Conservation (phyloP, 1,140 invertebrate genomes). For the Araneus ventricosus region DNA sequence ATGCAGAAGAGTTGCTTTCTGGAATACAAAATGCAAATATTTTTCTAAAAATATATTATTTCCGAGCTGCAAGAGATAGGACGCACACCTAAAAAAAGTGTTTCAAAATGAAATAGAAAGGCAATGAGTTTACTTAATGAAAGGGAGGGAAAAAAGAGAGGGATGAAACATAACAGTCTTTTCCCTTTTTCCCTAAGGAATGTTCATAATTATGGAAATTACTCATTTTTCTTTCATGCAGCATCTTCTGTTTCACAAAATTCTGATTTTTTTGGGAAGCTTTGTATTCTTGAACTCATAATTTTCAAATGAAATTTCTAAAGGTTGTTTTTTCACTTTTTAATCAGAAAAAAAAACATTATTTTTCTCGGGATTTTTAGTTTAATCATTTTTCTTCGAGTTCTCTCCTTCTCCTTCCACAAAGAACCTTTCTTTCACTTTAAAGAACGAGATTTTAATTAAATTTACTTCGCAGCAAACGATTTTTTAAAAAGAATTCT, state of each 20-base stretch:
- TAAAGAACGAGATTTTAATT: background rate
- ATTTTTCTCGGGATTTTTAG: background rate
- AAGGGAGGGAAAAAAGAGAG: background rate
- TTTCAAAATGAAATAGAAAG: background rate
- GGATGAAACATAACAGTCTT: background rate
- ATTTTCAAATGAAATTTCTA: background rate
- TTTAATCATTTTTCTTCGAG: background rate
- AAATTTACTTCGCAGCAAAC: background rate
- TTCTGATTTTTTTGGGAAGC: background rate
- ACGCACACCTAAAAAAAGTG: background rate
- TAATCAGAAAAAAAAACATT: background rate
- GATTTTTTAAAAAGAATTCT: background rate
- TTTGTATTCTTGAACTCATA: background rate
- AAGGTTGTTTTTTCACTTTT: background rate
- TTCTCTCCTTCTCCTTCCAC: background rate
- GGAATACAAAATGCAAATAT: background rate
- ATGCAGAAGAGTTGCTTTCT: background rate
- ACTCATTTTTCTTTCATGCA: background rate
- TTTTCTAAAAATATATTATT: background rate
- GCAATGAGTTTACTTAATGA: background rate
- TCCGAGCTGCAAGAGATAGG: background rate
- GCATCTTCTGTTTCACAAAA: background rate
- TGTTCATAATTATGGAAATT: slow-evolving; percentile 8
- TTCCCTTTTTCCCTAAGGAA: background rate
- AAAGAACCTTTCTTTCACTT: background rate